phyloP scores from a whole-genome alignment of 1,140 invertebrate species.

The Tetraneura akinire region DNA sequence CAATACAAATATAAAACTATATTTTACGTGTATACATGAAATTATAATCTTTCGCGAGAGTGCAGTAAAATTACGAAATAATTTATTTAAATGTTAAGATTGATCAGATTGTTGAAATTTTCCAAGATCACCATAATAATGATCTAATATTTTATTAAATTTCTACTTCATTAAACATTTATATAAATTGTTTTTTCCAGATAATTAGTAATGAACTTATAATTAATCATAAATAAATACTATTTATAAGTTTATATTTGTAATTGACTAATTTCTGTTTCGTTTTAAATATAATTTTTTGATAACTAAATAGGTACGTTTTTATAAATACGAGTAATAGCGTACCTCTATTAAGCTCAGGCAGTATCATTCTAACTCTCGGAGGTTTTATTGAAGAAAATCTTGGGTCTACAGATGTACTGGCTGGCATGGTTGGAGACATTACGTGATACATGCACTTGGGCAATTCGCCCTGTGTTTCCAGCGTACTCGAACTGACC shows the following conservation, averaged over 20 bases:
- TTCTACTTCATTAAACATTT: background rate
- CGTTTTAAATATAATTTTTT: background rate
- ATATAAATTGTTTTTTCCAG: background rate
- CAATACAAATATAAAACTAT: no score
- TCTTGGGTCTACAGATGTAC: slow-evolving; percentile 33
- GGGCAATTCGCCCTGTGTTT: slow-evolving; percentile 41
- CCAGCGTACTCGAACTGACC: slow-evolving; percentile 33
- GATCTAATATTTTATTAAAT: background rate
- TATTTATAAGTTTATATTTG: background rate
- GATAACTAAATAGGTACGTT: background rate
- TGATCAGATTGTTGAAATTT: background rate
- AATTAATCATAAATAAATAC: no score
- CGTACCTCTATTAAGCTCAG: slow-evolving; percentile 54
- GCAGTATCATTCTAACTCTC: slow-evolving; percentile 53
- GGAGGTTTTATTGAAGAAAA: slow-evolving; percentile 22
- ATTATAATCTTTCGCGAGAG: background rate
- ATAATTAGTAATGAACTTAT: no score
- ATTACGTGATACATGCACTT: slow-evolving; percentile 34
- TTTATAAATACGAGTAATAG: background rate
- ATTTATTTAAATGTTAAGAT: background rate
- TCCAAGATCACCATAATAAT: background rate
- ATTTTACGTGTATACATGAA: no score
- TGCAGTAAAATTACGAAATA: background rate
- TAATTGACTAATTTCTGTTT: slow-evolving; percentile 5
- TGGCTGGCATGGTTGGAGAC: slow-evolving; percentile 14